A percentile compares a stretch with the other conserved stretches of the same genome.
Evolutionary conservation across 2,113 vertebrate species (phyloP).

Genomic region (Sylvietta virens): DNA sequence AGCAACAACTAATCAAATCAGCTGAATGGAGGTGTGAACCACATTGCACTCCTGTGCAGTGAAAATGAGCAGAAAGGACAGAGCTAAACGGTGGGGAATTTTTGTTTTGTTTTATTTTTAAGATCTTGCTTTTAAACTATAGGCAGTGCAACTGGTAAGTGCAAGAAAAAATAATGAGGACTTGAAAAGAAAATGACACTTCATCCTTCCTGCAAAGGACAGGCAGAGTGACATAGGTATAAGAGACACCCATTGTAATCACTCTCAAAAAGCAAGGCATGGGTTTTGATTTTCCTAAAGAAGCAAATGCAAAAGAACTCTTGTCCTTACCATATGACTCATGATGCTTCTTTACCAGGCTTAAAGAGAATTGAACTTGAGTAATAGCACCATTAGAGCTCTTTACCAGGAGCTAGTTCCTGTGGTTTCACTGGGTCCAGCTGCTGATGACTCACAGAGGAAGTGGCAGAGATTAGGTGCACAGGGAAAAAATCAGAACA

Average conservation of each 20-base stretch:
- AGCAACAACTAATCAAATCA: slow-evolving; percentile 58
- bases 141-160: neutral
- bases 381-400: slow-evolving; percentile 88
- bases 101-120: slow-evolving; percentile 31
- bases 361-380: slow-evolving; percentile 82
- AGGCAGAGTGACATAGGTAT: neutral
- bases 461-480: slow-evolving; percentile 81
- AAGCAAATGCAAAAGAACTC: slow-evolving; percentile 66
- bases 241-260: slow-evolving; percentile 26
- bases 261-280: slow-evolving; percentile 34
- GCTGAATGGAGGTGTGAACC: slow-evolving; percentile 8
- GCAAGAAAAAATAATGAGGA: neutral
- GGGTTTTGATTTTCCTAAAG: slow-evolving; percentile 57
- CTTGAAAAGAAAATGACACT: neutral
- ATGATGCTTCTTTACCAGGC: slow-evolving; percentile 60
- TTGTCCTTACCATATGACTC: slow-evolving; percentile 58
- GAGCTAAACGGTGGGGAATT: neutral
- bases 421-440: slow-evolving; percentile 79
- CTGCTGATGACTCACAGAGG: slow-evolving; percentile 87
- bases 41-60: neutral
- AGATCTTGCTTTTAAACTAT: neutral
- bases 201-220: neutral
- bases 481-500: slow-evolving; percentile 69
- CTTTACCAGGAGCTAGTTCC: slow-evolving; percentile 82
- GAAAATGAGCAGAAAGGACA: neutral